phyloP scores from a whole-genome alignment of 2,888 invertebrate genomes.

The Ophion ellenae region DNA sequence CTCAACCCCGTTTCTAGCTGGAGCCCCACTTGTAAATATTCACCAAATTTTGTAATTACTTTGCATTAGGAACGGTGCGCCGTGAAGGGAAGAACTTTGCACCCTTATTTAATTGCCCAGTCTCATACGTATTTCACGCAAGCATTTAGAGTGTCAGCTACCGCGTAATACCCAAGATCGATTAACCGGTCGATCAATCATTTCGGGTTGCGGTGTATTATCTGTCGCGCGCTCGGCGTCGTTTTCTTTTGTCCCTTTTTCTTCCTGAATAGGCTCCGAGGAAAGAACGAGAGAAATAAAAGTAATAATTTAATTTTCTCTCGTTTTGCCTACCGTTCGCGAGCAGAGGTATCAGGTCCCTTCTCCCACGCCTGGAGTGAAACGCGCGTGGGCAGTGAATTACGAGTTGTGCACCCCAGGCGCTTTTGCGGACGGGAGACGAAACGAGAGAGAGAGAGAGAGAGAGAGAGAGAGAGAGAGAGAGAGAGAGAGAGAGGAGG shows the following conservation, averaged over 20 bases:
- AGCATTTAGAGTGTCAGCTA: slow-evolving; percentile 13
- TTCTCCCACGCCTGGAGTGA: slow-evolving; percentile 61
- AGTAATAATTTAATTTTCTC: slow-evolving; percentile 65
- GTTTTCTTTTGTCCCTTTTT: slow-evolving; percentile 13
- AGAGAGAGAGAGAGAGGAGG: slow-evolving; percentile 27
- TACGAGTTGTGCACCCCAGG: slow-evolving; percentile 73
- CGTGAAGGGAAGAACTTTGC: background rate
- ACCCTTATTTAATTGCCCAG: slow-evolving; percentile 13
- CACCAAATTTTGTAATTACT: background rate
- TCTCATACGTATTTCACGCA: slow-evolving; percentile 6
- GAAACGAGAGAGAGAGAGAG: slow-evolving; percentile 54
- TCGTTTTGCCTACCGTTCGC: slow-evolving; percentile 66
- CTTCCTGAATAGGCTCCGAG: slow-evolving; percentile 24
- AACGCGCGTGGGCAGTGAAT: slow-evolving; percentile 75
- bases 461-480: slow-evolving; percentile 51
- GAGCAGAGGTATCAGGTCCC: slow-evolving; percentile 56
- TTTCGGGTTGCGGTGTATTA: slow-evolving; percentile 11
- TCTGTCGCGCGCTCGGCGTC: slow-evolving; percentile 25
- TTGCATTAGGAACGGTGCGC: background rate
- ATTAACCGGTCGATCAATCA: slow-evolving; percentile 55
- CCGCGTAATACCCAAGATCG: slow-evolving; percentile 18
- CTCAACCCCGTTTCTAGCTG: no score
- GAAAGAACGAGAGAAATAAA: slow-evolving; percentile 22
- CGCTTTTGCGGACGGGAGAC: slow-evolving; percentile 54
- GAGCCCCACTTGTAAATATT: no score